A percentile compares a stretch with the other conserved stretches of the same genome.
Evolutionary conservation across 2,113 vertebrate species (phyloP).

Genomic region (Scomber japonicus): DNA sequence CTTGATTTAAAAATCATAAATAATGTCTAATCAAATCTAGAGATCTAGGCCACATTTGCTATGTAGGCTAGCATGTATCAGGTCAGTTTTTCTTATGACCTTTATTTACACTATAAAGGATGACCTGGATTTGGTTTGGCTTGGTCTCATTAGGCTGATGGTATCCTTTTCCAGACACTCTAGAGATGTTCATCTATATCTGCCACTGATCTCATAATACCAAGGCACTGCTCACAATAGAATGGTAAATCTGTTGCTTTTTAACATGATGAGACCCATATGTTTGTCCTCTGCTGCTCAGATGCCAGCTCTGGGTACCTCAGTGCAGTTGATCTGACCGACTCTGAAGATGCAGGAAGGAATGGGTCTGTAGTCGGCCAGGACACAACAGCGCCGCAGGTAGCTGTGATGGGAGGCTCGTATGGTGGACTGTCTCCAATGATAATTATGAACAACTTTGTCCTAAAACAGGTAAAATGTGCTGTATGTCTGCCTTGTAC

Average conservation of each 20-base stretch:
- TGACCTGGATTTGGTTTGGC: slow-evolving; percentile 56
- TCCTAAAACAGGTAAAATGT: slow-evolving; percentile 89
- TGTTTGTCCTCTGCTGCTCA: slow-evolving; percentile 65
- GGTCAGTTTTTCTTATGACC: slow-evolving; percentile 10
- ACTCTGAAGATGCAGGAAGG: slow-evolving; percentile 86
- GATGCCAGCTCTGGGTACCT: slow-evolving; percentile 91
- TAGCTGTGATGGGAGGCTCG: slow-evolving; percentile 80
- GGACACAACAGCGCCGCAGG: slow-evolving; percentile 64
- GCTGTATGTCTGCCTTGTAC: background rate
- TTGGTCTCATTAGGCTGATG: slow-evolving; percentile 32
- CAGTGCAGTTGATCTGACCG: slow-evolving; percentile 89
- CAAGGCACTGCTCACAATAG: slow-evolving; percentile 8
- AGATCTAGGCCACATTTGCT: slow-evolving; percentile 66
- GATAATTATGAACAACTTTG: slow-evolving; percentile 93
- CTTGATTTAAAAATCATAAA: slow-evolving; percentile 14
- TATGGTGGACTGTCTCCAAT: slow-evolving; percentile 87
- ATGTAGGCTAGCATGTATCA: slow-evolving; percentile 31
- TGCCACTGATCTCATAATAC: slow-evolving; percentile 37
- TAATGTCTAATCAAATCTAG: slow-evolving; percentile 51
- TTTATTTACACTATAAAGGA: slow-evolving; percentile 37
- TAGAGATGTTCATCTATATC: slow-evolving; percentile 45
- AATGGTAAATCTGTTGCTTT: slow-evolving; percentile 16
- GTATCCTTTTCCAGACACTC: slow-evolving; percentile 35
- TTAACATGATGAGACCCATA: slow-evolving; percentile 22
- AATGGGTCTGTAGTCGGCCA: slow-evolving; percentile 71